Evolutionary conservation across 2,113 vertebrate genomes (phyloP), one percentile per base, ranked within the genome.

Genomic region (Ciconia stormi): DNA sequence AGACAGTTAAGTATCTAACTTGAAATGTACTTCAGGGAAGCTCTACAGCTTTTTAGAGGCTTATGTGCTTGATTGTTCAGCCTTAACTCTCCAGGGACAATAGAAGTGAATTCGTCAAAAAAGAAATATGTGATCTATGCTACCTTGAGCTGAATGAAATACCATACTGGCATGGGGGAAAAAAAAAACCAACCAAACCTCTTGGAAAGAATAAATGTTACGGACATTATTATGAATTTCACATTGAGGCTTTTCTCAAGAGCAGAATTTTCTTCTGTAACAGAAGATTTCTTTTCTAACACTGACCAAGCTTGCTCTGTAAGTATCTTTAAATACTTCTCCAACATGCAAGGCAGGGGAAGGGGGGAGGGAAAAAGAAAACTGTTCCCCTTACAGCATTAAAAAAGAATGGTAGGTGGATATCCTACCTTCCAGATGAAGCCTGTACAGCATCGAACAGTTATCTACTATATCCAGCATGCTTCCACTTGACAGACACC

Each of bases 361-460:
- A 82, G 9, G 3, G 25, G 8, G 9, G 23, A 72, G 10, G 11
- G 15, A 71, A 82, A 63, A 85, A n/a, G 21, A 56, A 66, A 73
- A 16, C 44, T 49, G 22, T 69, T 63, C 40, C n/a, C 66, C 27
- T 42, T 30, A 53, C 1, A 10, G 20, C 27, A 81, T 30, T 7
- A 30, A 55, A 87, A 49, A 81, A 70, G 10, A 74, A 72, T 26
- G 22, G 21, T 36, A 78, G 56, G 62, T 61, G 26, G 47, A 71
- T 83, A 56, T 25, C 81, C 40, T 96, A 99, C 99, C 99, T 97
- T 99, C 99, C 98, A 99, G 98, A 83, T 99, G 98, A 89, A 99
- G 98, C 70, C 99, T 98, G 97, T 97, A 99, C 20, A 99, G 98
- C 98, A 99, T 95, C 0, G 99, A 99, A 65, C 97, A 97, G 93